Evolutionary conservation across 2,888 invertebrate species (phyloP).

Genomic region (Xestia sexstrigata): DNA sequence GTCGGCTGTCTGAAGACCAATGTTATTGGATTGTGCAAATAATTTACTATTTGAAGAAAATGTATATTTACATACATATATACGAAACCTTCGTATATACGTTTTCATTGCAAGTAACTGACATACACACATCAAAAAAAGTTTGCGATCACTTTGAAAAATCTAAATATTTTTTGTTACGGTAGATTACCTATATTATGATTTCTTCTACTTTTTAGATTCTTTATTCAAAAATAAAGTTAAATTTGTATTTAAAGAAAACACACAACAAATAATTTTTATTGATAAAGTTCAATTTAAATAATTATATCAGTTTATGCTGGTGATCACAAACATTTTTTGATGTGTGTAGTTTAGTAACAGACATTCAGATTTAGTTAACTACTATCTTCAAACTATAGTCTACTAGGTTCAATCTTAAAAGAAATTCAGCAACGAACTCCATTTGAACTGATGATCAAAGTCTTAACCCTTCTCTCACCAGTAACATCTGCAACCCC

Average conservation of each 20-base stretch:
- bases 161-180: too few species aligned
- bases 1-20: slow-evolving; percentile 12
- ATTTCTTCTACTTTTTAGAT: too few species aligned
- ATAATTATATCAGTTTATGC: too few species aligned
- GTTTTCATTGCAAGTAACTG: not conserved
- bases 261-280: too few species aligned
- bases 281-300: too few species aligned
- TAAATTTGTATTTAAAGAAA: too few species aligned
- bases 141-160: too few species aligned
- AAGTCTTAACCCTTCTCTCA: not conserved
- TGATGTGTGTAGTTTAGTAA: not conserved
- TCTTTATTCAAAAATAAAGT: too few species aligned
- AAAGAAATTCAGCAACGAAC: slow-evolving; percentile 2
- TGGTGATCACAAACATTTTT: too few species aligned
- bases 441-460: not conserved
- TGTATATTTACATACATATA: slow-evolving; percentile 30
- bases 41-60: slow-evolving; percentile 37
- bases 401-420: not conserved
- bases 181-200: too few species aligned
- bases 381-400: not conserved
- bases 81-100: slow-evolving; percentile 1
- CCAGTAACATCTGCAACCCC: not conserved
- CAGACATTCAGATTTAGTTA: not conserved
- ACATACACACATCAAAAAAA: too few species aligned
- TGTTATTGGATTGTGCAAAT: slow-evolving; percentile 40